Evolutionary conservation across 1,140 invertebrate genomes (phyloP).

Genomic region (Pinna nobilis): DNA sequence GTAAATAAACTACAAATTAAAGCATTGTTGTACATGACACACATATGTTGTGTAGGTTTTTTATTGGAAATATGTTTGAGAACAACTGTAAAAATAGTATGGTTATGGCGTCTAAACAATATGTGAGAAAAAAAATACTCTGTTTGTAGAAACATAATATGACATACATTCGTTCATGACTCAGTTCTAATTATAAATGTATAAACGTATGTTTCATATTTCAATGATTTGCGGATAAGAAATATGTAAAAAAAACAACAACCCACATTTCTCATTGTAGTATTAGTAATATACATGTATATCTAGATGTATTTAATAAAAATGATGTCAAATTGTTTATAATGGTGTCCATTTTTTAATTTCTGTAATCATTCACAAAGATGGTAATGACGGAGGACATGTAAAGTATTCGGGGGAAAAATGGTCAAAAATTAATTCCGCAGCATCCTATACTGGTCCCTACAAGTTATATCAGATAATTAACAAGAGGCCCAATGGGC

Average conservation of each 20-base stretch:
- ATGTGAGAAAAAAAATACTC: constrained; percentile 1
- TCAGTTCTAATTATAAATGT: no score
- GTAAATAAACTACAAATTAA: neutral
- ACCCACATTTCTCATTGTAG: neutral
- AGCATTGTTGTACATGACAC: constrained; percentile 5
- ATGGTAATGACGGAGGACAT: neutral
- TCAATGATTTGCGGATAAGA: neutral
- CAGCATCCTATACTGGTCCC: neutral
- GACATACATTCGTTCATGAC: no score
- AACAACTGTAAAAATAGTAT: no score
- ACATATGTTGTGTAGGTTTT: no score
- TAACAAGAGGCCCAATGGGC: no score
- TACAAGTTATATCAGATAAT: constrained; percentile 15
- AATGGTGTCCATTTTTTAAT: neutral
- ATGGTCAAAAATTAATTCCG: neutral
- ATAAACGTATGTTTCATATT: neutral
- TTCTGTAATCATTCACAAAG: neutral
- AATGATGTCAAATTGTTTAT: neutral
- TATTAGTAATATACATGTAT: neutral
- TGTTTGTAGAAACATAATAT: no score
- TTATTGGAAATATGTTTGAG: no score
- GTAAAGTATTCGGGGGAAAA: neutral
- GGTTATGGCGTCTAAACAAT: no score
- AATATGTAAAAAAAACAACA: neutral
- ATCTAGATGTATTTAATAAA: neutral